Evolutionary conservation across 2,888 invertebrate genomes (phyloP).

Genomic region (Chymomyza amoena): DNA sequence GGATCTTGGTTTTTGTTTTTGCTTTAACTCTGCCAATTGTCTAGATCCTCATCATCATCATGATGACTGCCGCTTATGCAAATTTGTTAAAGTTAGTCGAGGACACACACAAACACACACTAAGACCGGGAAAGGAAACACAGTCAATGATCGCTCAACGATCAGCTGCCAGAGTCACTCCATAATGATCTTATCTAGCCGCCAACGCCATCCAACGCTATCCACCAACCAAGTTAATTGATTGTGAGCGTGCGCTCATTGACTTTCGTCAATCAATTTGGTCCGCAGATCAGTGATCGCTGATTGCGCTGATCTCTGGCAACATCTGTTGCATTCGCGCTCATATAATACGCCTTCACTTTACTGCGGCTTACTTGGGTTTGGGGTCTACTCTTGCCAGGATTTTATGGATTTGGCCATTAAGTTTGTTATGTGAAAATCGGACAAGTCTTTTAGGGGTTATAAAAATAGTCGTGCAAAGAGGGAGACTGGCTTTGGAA

Average conservation of each 20-base stretch:
- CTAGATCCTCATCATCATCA: not conserved
- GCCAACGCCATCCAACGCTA: constrained; percentile 12
- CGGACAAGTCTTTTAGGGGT: too few species aligned
- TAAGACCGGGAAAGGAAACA: not conserved
- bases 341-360: not conserved
- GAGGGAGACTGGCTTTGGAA: too few species aligned
- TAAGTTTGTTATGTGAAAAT: not conserved
- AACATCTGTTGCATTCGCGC: not conserved
- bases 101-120: not conserved
- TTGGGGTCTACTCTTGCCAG: not conserved
- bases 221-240: constrained; percentile 46
- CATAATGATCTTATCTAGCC: constrained; percentile 47
- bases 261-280: constrained; percentile 68
- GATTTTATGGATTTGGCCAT: not conserved
- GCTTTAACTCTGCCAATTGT: not conserved
- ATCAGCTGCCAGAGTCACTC: constrained; percentile 19
- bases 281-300: constrained; percentile 31
- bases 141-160: constrained; percentile 45
- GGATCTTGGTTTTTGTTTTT: not conserved
- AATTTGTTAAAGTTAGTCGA: not conserved
- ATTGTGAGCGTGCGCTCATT: constrained; percentile 66
- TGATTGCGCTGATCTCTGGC: constrained; percentile 40
- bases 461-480: too few species aligned
- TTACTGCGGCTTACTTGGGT: not conserved
- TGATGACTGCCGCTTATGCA: not conserved